Base-by-base conservation (phyloP, 1,140 invertebrate species). In the Bicyclus anynana region DNA sequence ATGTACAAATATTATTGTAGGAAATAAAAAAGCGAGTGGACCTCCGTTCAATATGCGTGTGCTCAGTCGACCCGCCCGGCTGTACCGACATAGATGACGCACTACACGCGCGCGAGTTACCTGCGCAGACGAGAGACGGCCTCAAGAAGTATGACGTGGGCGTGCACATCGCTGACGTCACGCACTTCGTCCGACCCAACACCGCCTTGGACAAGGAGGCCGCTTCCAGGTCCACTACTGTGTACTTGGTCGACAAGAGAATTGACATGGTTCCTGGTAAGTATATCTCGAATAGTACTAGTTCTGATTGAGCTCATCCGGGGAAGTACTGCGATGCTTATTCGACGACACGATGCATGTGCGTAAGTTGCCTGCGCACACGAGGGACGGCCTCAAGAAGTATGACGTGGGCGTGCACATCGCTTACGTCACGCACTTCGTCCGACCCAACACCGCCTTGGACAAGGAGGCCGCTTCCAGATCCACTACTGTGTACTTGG, bases 71-170 rank as follows among this genome's bases (percentile, higher is more conserved):
- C 92, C 98, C 98, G 18, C 97, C 97, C 1, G 98, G 98, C 0
- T 99, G 98, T 89, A 99, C 98, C 1, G 98, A 99, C 84, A 99
- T 99, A 66, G 99, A 99, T 86, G 99, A 99, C 89, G 98, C 98
- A 0, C 87, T 99, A 1, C 99, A 99, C 86, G 99, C 97, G 72
- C 89, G 92, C 35, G 75, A 90, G 23, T 79, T 98, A 13, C 89
- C 91, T 0, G 95, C 95, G 81, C 94, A 93, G 2, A 96, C 96
- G 65, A 91, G 92, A 26, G 94, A 98, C 89, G 77, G 77, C 2
- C 63, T 80, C 3, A 58, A 51, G 0, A 58, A 40, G 21, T 83
- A 74, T 60, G 74, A 86, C 26, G 95, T 98, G 59, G 97, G 97
- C 6, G 97, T 99, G 0, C 97, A 99, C 77, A 99, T 99, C 64